Conservation (phyloP, 2,888 invertebrate species). For the Calliphora vomitoria region DNA sequence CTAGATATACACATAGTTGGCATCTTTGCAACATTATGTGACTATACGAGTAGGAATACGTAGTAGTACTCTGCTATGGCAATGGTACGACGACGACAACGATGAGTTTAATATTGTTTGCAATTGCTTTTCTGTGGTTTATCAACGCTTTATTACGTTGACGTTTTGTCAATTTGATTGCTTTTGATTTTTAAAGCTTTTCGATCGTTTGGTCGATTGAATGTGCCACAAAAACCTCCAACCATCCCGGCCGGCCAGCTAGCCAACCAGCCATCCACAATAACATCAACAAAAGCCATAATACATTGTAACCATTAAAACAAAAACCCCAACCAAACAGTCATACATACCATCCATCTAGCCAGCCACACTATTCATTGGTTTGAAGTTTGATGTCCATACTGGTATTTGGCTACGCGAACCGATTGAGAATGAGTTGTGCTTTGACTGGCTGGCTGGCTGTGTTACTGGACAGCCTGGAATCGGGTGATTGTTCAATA, state of each 20-base stretch:
- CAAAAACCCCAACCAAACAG: constrained; percentile 29
- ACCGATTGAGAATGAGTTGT: constrained; percentile 29
- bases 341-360: background rate
- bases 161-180: constrained; percentile 83
- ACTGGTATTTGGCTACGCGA: constrained; percentile 41
- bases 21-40: constrained; percentile 48
- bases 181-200: constrained; percentile 79
- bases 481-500: constrained; percentile 52
- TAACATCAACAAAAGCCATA: constrained; percentile 56
- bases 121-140: constrained; percentile 78
- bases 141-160: constrained; percentile 83
- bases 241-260: background rate
- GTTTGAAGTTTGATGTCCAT: constrained; percentile 63
- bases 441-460: constrained; percentile 31
- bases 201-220: constrained; percentile 73
- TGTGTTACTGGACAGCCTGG: constrained; percentile 42
- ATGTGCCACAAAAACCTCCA: constrained; percentile 58
- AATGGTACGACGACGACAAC: constrained; percentile 12
- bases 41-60: constrained; percentile 11
- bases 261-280: background rate
- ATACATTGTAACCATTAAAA: constrained; percentile 69
- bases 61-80: too few species aligned
- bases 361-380: constrained; percentile 46
- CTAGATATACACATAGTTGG: constrained; percentile 27
- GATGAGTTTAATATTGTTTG: constrained; percentile 68